These are phyloP conservation scores for Oscheius sp. DNA, from an alignment of 2,888 invertebrate genomes.

Conservation along the genomic window DNA sequence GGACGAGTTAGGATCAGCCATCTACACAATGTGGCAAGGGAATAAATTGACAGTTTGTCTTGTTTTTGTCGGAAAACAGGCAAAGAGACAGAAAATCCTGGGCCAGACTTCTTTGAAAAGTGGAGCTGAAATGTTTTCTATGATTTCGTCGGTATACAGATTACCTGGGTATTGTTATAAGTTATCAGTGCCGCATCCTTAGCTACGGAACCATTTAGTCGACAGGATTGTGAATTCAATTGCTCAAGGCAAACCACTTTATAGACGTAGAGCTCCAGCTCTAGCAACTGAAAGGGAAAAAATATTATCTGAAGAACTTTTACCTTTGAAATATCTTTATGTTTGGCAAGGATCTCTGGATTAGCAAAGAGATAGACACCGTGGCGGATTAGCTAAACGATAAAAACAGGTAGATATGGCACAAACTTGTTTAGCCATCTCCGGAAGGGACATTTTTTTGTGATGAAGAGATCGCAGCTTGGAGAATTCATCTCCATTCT, in stretches of 20 bases:
- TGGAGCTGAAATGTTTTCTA: conserved; percentile 32
- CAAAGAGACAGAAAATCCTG: conserved; percentile 24
- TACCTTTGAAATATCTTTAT: conserved; percentile 52
- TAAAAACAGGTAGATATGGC: background rate
- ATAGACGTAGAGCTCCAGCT: conserved; percentile 51
- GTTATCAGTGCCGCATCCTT: conserved; percentile 46
- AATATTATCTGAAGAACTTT: background rate
- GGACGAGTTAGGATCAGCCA: conserved; percentile 53
- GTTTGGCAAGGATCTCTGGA: conserved; percentile 46
- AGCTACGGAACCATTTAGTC: conserved; percentile 52
- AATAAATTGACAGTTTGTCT: conserved; percentile 32
- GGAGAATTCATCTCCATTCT: conserved; percentile 59
- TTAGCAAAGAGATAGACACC: conserved; percentile 58
- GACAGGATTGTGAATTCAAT: conserved; percentile 46
- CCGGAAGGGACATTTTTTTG: conserved; percentile 49
- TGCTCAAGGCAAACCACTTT: conserved; percentile 52
- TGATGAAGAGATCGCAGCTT: conserved; percentile 53
- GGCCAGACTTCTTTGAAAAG: conserved; percentile 20
- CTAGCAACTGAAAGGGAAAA: conserved; percentile 40
- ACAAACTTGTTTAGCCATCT: conserved; percentile 40
- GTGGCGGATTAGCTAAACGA: conserved; percentile 46
- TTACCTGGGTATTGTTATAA: conserved; percentile 41
- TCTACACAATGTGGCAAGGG: conserved; percentile 47
- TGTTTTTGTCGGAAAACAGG: conserved; percentile 36
- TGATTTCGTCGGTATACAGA: too few relatives aligned